Base-by-base conservation (phyloP, 2,888 invertebrate genomes). In the Sphaerophoria rueppellii region DNA sequence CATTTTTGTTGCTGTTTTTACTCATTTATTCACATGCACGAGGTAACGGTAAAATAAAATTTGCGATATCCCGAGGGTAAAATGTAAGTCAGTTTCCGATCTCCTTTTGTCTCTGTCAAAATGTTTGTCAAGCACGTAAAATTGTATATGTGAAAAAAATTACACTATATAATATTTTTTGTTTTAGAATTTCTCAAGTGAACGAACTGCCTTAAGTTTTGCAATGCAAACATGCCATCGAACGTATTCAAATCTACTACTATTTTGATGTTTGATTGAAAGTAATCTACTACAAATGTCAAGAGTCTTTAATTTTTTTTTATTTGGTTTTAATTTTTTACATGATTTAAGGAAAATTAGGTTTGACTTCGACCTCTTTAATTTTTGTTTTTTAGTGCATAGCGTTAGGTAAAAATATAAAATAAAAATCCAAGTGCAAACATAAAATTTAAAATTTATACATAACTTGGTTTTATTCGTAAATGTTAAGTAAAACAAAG, bases 401-500 rank as follows among this genome's bases (percentile, higher is more conserved):
- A 83, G 75, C 79, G 80, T 67, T 75, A 80, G 83, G 80, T 79
- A 75, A 83, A 83, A 48, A 48, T 63, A 37, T 12, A 54, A 55
- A 34, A 40, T 54, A 32, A 60, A 67, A 60, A 34, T 55, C 6
- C 52, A 73, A n/a, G 48, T 65, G 12, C 50, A 1, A 40, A 60
- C 6, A 35, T 52, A 0, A 11, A 16, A 34, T 7, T 11, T 32
- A 1, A n/a, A 3, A 4, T 3, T 35, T 35, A 11, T 16, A 32
- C 11, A 35, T 2, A 43, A 57, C n/a, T 61, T 6, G 9, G 14
- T 52, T 50, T 52, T 65, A 2, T 37, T 1, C 32, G 12, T 1
- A 11, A 14, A 54, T 67, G 4, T 11, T 34, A 12, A 43, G 58
- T 34, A 48, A 50, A 37, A 37, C n/a, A 43, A 43, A 43, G 9